Evolutionary conservation across 2,797 vertebrate genomes (phyloP).

Genomic region (Microctenopoma stevenorrisi): DNA sequence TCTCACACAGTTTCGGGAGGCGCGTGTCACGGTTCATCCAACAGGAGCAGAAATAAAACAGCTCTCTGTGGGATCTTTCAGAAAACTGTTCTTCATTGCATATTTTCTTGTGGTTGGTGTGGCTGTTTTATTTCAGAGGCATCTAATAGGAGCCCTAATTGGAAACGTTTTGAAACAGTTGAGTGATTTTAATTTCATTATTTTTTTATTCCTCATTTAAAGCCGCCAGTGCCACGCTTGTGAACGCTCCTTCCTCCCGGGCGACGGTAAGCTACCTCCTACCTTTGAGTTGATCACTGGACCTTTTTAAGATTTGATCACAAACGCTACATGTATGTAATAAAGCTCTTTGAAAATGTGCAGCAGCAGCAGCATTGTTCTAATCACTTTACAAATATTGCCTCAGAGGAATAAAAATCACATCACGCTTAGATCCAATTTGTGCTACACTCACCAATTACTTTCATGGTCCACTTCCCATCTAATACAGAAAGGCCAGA

Average conservation of each 20-base stretch:
- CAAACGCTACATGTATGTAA: conserved; percentile 63
- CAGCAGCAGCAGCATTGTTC: conserved; percentile 72
- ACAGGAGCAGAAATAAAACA: conserved; percentile 39
- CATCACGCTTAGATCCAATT: conserved; percentile 85
- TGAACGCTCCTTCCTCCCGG: conserved; percentile 20
- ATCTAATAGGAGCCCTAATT: conserved; percentile 63
- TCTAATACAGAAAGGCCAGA: conserved; percentile 84
- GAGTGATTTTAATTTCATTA: conserved; percentile 54
- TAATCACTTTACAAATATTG: conserved; percentile 82
- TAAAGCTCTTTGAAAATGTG: conserved; percentile 71
- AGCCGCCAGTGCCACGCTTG: conserved; percentile 30
- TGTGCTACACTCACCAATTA: conserved; percentile 84
- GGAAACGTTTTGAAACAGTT: conserved; percentile 57
- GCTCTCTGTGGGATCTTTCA: conserved; percentile 38
- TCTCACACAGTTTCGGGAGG: conserved; percentile 42
- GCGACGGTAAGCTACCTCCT: conserved; percentile 26
- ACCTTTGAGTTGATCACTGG: conserved; percentile 59
- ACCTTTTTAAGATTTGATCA: conserved; percentile 66
- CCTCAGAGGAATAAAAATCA: conserved; percentile 78
- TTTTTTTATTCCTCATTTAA: conserved; percentile 46
- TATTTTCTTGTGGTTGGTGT: conserved; percentile 62
- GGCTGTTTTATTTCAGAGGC: conserved; percentile 50
- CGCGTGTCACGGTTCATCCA: conserved; percentile 28
- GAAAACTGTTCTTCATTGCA: conserved; percentile 45
- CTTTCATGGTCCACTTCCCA: conserved; percentile 84